Evolutionary conservation across 2,888 invertebrate genomes (phyloP).

Genomic region (Andrena dorsata): DNA sequence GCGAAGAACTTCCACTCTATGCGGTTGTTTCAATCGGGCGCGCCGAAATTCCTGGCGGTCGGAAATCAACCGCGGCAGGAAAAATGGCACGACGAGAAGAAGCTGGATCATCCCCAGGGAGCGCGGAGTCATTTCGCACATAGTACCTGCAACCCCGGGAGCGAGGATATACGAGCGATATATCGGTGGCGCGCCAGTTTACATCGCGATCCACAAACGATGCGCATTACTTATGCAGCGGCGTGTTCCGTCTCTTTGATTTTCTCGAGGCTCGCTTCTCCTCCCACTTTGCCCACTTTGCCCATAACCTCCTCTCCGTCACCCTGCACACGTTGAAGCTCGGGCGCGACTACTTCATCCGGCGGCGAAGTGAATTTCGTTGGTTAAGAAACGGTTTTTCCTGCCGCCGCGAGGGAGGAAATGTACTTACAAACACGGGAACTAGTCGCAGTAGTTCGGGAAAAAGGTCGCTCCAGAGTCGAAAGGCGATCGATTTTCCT

Average conservation of each 20-base stretch:
- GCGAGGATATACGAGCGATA: constrained; percentile 46
- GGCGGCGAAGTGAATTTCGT: constrained; percentile 28
- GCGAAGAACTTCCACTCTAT: not conserved
- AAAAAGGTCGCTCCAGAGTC: not conserved
- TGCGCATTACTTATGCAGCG: constrained; percentile 53
- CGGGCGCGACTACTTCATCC: constrained; percentile 11
- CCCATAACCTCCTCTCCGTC: not conserved
- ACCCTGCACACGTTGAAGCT: not conserved
- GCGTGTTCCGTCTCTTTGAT: constrained; percentile 58
- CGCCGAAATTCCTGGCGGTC: constrained; percentile 14
- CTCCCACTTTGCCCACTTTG: not conserved
- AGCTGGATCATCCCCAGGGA: constrained; percentile 40
- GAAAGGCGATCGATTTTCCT: constrained; percentile 2
- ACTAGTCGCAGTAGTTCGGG: not conserved
- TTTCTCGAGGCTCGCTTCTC: constrained; percentile 25
- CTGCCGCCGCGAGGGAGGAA: not conserved
- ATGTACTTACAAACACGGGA: not conserved
- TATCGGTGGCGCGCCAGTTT: constrained; percentile 51
- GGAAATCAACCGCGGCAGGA: constrained; percentile 7
- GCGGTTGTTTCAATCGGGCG: constrained; percentile 3
- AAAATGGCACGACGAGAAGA: constrained; percentile 27
- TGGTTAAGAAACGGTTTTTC: constrained; percentile 31
- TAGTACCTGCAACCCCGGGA: constrained; percentile 35
- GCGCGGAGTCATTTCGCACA: constrained; percentile 50
- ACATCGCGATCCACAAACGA: constrained; percentile 57